Evolutionary conservation across 2,113 vertebrate genomes (phyloP).

Genomic region (Blennius ocellaris): DNA sequence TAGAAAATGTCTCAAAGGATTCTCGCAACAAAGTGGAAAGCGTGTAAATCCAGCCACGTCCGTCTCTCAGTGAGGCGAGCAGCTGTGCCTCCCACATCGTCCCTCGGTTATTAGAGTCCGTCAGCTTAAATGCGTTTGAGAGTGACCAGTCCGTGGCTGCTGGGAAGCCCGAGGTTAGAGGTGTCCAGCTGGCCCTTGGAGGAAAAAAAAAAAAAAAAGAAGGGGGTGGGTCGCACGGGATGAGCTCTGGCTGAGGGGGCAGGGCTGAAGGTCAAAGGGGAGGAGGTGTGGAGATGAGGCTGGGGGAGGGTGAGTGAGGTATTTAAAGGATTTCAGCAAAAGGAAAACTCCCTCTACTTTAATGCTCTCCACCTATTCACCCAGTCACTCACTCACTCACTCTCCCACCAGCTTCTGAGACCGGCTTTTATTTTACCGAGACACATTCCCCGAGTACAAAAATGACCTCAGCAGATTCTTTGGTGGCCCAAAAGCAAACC

Average conservation of each 20-base stretch:
- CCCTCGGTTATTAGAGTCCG: constrained; percentile 22
- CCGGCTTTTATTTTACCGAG: neutral
- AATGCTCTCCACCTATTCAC: constrained; percentile 41
- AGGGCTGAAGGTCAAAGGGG: constrained; percentile 76
- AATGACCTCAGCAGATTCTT: neutral
- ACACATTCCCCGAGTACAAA: neutral
- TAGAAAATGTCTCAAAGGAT: neutral
- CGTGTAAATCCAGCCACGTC: constrained; percentile 25
- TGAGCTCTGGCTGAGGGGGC: constrained; percentile 61
- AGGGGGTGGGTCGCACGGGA: constrained; percentile 58
- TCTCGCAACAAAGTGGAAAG: constrained; percentile 28
- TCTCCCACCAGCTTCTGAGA: neutral
- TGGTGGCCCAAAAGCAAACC: too few relatives aligned
- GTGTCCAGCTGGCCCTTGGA: constrained; percentile 78
- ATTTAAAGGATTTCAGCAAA: constrained; percentile 79
- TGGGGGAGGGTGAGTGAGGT: constrained; percentile 69
- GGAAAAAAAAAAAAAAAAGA: too few relatives aligned
- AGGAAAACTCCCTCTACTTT: constrained; percentile 65
- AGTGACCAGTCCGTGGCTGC: constrained; percentile 63
- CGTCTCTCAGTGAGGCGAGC: constrained; percentile 34
- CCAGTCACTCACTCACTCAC: constrained; percentile 3
- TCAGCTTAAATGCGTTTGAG: constrained; percentile 58
- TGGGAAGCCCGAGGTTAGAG: constrained; percentile 63
- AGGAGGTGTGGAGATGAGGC: constrained; percentile 37
- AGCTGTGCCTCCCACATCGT: constrained; percentile 41